Base-by-base conservation (phyloP, 92 coral and sea anemone species). In the Umimayanthus chanpuru region DNA sequence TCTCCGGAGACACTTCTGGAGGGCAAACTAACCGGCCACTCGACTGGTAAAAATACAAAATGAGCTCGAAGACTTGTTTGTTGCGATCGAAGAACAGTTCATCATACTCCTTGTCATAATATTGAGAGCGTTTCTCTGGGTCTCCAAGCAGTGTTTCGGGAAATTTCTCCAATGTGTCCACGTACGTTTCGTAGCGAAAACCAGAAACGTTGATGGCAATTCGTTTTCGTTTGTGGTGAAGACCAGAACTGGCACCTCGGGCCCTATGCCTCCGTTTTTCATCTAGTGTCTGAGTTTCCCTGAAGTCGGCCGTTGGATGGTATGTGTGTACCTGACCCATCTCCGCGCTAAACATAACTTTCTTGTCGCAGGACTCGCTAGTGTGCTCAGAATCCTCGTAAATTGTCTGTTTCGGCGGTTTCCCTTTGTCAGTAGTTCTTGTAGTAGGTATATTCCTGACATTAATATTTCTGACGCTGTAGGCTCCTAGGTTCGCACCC, bases 81-180 rank as follows among this genome's bases (percentile, higher is more conserved):
- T 97, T 97, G 3, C 99, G 94, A 80, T 97, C 99, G 58, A 97
- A 97, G 82, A 97, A 97, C 79, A 93, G 91, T 72, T 97, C 99
- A 3, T 90, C 88, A 56, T 88, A 88, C 10, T 95, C 98, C 30
- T 86, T 91, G 92, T 97, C 99, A 88, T 93, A 97, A 76, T 89
- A 94, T 32, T 88, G 94, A 20, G 88, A 85, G 26, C 98, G 90
- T 79, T 94, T 97, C 80, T 91, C 96, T 43, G 90, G 88, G 77
- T 95, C 89, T 40, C 98, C 99, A 2, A 97, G 92, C 41, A 97
- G 90, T 29, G 99, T 97, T 71, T 89, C 83, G 1, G 99, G 99
- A 56, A 95, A 97, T 79, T 93, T 91, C 36, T 97, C 96, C 74
- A 97, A 85, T 5, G 99, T 97, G 38, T 89, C 91, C 32, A 85